These are phyloP conservation scores for Bradypodion ventrale DNA, from an alignment of 2,797 vertebrate species.

Conservation along the genomic window DNA sequence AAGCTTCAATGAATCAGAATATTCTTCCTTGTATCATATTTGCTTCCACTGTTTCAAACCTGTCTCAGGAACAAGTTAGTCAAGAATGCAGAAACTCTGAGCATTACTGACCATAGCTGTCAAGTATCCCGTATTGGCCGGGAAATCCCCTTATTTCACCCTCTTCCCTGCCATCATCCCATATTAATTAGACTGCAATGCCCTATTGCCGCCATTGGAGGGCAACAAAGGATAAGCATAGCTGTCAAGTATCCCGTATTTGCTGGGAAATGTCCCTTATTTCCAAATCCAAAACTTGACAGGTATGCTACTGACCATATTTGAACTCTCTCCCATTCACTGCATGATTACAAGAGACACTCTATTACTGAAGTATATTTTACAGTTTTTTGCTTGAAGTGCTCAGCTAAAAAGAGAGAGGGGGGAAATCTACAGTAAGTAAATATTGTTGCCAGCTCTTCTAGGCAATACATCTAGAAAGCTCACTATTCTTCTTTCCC, in stretches of 20 bases:
- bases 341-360: constrained; percentile 12
- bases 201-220: too few species aligned
- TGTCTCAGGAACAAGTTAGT: neutral
- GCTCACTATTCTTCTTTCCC: neutral
- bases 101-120: neutral
- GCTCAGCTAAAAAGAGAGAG: constrained; percentile 1
- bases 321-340: constrained; percentile 12
- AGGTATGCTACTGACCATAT: constrained; percentile 6
- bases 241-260: too few species aligned
- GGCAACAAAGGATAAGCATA: too few species aligned
- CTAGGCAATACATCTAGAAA: neutral
- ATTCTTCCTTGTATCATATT: neutral
- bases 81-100: constrained; percentile 17
- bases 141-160: too few species aligned
- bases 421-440: neutral
- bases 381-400: neutral
- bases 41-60: constrained; percentile 15
- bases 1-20: constrained; percentile 4
- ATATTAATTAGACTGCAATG: too few species aligned
- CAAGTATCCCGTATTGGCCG: too few species aligned
- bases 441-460: neutral
- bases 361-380: neutral
- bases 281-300: too few species aligned
- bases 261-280: too few species aligned
- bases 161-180: too few species aligned